Evolutionary conservation across 2,797 vertebrate species (phyloP).

Genomic region (Sardinella longiceps): DNA sequence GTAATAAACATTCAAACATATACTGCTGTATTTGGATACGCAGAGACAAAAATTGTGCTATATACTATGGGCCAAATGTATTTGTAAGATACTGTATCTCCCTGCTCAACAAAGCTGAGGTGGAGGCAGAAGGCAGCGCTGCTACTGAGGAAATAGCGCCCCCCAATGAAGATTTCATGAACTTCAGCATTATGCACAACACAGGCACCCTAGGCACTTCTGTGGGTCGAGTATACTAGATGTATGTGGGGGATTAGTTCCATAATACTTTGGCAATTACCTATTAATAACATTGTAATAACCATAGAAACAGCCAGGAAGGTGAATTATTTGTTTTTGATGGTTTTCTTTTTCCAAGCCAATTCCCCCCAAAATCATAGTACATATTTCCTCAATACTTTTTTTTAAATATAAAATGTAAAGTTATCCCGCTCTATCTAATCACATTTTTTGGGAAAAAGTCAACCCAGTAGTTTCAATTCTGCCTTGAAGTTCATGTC

Average conservation of each 20-base stretch:
- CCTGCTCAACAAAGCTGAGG: neutral
- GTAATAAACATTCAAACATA: neutral
- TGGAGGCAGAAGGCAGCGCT: neutral
- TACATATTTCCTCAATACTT: neutral
- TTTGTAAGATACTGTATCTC: neutral
- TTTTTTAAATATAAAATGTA: too few relatives aligned
- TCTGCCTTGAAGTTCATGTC: neutral
- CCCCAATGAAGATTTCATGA: neutral
- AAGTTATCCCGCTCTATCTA: too few relatives aligned
- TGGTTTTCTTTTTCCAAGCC: too few relatives aligned
- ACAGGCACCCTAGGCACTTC: neutral
- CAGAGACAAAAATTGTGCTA: neutral
- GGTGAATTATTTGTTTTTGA: too few relatives aligned
- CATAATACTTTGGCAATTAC: neutral
- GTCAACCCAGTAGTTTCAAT: neutral
- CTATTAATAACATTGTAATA: neutral
- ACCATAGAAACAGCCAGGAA: neutral
- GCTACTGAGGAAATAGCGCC: constrained; percentile 4
- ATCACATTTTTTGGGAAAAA: too few relatives aligned
- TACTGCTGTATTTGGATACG: neutral
- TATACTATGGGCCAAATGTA: neutral
- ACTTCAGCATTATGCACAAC: neutral
- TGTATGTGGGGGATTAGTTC: neutral
- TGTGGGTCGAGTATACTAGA: neutral
- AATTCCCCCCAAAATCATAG: neutral